A percentile compares a stretch with the other conserved stretches of the same genome.
phyloP scores from a whole-genome alignment of 2,113 vertebrate species.

The Alces alces region DNA sequence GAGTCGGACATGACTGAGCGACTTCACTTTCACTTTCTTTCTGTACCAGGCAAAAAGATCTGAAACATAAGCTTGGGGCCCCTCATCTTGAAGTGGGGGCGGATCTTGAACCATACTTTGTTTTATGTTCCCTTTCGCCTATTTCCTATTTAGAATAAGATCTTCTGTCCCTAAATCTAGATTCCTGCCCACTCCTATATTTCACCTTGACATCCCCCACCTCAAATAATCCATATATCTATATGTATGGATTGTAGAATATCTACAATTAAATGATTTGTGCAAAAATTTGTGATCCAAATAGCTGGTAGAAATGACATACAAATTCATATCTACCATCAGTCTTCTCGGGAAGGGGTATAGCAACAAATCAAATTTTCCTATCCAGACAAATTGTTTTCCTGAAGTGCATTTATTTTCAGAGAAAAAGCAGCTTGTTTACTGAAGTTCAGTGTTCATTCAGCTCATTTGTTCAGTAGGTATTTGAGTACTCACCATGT shows the following conservation, averaged over 20 bases:
- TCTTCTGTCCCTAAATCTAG: not conserved
- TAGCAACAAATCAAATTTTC: not conserved
- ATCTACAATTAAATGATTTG: not conserved
- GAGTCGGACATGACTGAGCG: too few relatives aligned
- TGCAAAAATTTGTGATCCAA: not conserved
- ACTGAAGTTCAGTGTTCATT: not conserved
- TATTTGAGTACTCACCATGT: not conserved
- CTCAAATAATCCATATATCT: not conserved
- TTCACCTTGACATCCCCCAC: not conserved
- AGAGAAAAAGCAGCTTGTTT: not conserved
- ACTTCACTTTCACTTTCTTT: not conserved
- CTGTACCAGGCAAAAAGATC: conserved; percentile 47
- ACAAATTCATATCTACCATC: not conserved
- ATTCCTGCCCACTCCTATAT: not conserved
- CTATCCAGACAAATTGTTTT: not conserved
- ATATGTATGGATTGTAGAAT: not conserved
- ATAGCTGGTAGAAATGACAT: not conserved
- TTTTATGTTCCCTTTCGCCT: not conserved
- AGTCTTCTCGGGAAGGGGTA: not conserved
- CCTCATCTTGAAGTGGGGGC: not conserved
- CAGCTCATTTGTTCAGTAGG: not conserved
- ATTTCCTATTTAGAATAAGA: not conserved
- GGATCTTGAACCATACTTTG: not conserved
- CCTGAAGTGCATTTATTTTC: not conserved
- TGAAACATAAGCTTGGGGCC: not conserved